Conservation (phyloP, 2,113 vertebrate genomes). For the Lagenorhynchus albirostris region DNA sequence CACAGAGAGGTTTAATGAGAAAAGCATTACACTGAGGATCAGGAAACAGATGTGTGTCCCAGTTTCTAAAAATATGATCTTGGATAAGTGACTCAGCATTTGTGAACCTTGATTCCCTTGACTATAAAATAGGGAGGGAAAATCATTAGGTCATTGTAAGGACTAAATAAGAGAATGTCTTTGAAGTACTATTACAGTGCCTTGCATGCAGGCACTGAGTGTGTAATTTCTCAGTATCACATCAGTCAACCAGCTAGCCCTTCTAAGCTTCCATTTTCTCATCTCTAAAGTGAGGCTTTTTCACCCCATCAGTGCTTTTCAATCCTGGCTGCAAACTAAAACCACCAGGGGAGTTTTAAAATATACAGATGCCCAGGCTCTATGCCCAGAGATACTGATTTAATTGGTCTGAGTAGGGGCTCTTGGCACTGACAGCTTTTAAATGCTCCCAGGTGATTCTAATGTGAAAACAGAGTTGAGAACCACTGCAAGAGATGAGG, state of each 20-base stretch:
- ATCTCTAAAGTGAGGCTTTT: conserved; percentile 33
- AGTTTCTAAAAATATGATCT: not conserved
- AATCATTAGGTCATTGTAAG: not conserved
- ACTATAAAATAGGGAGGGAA: not conserved
- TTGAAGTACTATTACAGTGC: not conserved
- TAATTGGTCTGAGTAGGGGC: conserved; percentile 34
- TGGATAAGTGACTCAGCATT: not conserved
- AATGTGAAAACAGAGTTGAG: not conserved
- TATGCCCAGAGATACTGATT: conserved; percentile 52
- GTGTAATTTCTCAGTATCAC: not conserved
- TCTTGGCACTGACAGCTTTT: not conserved
- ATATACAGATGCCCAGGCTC: conserved; percentile 56
- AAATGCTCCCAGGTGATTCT: conserved; percentile 16
- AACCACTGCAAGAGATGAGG: not conserved
- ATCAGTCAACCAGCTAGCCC: not conserved
- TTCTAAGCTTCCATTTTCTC: not conserved
- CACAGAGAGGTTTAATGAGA: not conserved
- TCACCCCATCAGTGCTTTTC: conserved; percentile 38
- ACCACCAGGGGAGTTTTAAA: conserved; percentile 47
- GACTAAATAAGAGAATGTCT: not conserved
- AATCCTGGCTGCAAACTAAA: conserved; percentile 48
- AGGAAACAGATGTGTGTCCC: not conserved
- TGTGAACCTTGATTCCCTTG: not conserved
- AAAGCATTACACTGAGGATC: not conserved
- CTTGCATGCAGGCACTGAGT: not conserved